Evolutionary conservation across 2,113 vertebrate genomes (phyloP).

Genomic region (Arenaria interpres): DNA sequence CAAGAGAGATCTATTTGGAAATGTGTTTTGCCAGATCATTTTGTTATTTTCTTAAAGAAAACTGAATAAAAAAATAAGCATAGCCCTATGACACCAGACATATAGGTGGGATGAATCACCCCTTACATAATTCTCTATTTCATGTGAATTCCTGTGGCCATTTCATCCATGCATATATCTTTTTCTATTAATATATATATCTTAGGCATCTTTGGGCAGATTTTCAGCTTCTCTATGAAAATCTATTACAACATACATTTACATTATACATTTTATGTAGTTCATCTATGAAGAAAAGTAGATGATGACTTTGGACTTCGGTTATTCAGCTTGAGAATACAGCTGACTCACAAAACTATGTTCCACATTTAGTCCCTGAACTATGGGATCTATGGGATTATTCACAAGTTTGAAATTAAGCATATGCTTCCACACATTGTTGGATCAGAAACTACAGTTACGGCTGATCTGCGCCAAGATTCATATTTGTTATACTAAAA

Average conservation of each 20-base stretch:
- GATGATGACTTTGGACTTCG: background rate
- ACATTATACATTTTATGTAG: background rate
- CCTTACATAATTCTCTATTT: background rate
- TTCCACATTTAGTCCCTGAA: background rate
- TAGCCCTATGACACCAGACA: background rate
- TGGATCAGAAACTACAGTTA: conserved; percentile 1
- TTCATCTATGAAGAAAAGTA: background rate
- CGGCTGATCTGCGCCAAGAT: background rate
- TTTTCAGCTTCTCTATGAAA: background rate
- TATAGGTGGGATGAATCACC: fast-evolving
- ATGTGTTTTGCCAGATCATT: background rate
- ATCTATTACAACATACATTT: background rate
- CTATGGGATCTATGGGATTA: background rate
- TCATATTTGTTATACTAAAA: background rate
- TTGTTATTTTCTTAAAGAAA: background rate
- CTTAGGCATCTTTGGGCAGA: background rate
- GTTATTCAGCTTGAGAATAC: background rate
- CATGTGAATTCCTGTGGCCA: background rate
- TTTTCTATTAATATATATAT: background rate
- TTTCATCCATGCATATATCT: background rate
- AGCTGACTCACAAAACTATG: background rate
- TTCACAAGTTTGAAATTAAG: conserved; percentile 1
- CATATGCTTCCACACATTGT: background rate
- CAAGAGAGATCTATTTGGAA: background rate
- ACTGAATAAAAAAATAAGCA: background rate